Evolutionary conservation across 2,888 invertebrate genomes (phyloP), one percentile per base, ranked within the genome.

Genomic region (Vanessa cardui): DNA sequence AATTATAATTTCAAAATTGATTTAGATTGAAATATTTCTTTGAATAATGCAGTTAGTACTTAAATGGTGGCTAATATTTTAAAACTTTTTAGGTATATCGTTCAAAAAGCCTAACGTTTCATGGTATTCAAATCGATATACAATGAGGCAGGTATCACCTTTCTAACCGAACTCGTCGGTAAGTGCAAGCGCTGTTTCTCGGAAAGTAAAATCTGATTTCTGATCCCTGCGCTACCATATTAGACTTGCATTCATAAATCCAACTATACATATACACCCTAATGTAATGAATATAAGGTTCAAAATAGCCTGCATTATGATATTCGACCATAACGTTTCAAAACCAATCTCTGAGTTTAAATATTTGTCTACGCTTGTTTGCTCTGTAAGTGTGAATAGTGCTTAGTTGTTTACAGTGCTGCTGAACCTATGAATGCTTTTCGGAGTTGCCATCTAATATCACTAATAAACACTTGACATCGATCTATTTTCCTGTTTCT

Each of bases 341-440:
- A 80, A 86, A 80, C 79, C 86, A 88, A 88, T 87, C 83, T 85
- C 58, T 77, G 78, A 82, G 88, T 88, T 87, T 87, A 89, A 91
- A 92, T 91, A 90, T 92, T 92, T 89, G 87, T 86, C 77, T 87
- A 84, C 84, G 84, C 86, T 83, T 91, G 90, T 90, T 91, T 91
- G 86, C 80, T 88, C 88, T 89, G 90, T 90, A 89, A 91, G 91
- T 92, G 90, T 90, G 89, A 92, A 92, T 92, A 90, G 91, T 89
- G 90, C 89, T 90, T 87, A 88, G 85, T 84, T 92, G 88, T 92
- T 90, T 90, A 85, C 87, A 77, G 80, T 87, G 88, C 87, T 85
- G 88, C 87, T 86, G 89, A 86, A 87, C 87, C 87, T 84, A 84
- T 87, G 83, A 88, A 85, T 81, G 81, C 81, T 80, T 79, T 80